phyloP scores from a whole-genome alignment of 2,113 vertebrate genomes.

The Rhadina sibilatrix region DNA sequence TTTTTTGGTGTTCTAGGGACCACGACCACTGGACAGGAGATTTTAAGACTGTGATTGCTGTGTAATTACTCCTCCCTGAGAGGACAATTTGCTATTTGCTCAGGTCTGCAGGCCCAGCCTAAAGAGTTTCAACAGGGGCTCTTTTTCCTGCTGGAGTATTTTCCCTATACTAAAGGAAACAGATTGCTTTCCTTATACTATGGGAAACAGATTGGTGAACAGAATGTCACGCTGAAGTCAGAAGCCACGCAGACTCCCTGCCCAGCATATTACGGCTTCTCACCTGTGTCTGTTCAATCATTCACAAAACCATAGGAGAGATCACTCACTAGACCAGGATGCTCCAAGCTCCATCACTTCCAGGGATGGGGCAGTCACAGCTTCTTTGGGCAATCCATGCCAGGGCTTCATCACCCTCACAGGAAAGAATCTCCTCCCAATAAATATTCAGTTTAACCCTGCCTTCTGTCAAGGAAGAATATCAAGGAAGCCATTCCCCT shows the following conservation, averaged over 20 bases:
- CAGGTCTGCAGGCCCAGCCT: not conserved
- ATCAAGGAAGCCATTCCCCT: not conserved
- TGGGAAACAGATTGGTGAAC: not conserved
- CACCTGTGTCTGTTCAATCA: not conserved
- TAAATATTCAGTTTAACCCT: not conserved
- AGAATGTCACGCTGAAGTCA: not conserved
- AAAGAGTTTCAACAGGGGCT: not conserved
- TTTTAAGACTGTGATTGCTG: not conserved
- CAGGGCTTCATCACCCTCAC: not conserved
- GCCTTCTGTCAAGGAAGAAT: not conserved
- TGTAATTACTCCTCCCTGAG: not conserved
- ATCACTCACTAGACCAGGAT: not conserved
- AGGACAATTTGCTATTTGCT: not conserved
- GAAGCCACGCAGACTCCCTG: not conserved
- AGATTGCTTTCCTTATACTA: not conserved
- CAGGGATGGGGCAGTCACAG: not conserved
- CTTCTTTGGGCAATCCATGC: not conserved
- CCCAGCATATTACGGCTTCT: not conserved
- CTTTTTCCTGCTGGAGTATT: not conserved
- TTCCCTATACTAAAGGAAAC: not conserved
- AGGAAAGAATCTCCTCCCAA: not conserved
- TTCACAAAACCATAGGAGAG: not conserved
- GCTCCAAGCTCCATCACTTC: not conserved
- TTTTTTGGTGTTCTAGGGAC: not conserved
- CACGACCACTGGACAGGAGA: accelerated